Evolutionary conservation across 2,113 vertebrate genomes (phyloP).

Genomic region (Dryoscopus gambensis): DNA sequence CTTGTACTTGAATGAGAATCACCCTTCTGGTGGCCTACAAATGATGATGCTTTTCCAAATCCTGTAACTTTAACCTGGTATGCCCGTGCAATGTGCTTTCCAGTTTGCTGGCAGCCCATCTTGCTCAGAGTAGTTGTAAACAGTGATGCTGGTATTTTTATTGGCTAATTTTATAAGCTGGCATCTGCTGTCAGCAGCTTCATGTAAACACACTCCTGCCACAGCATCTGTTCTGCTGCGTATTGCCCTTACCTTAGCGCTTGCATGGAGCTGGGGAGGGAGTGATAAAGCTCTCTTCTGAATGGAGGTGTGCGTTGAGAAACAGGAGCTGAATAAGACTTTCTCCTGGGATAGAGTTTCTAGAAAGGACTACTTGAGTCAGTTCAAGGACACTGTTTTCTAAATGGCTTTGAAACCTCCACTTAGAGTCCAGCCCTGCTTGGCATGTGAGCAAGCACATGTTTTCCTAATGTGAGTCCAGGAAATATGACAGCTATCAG

Average conservation of each 20-base stretch:
- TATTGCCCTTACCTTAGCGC: slow-evolving; percentile 44
- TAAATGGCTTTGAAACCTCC: background rate
- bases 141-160: slow-evolving; percentile 51
- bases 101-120: background rate
- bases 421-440: background rate
- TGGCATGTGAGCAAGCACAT: background rate
- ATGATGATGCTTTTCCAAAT: background rate
- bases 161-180: slow-evolving; percentile 57
- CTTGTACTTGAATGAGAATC: background rate
- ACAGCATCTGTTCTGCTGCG: slow-evolving; percentile 67
- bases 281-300: slow-evolving; percentile 30
- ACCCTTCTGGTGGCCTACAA: background rate
- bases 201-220: slow-evolving; percentile 68
- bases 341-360: background rate
- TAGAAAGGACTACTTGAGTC: background rate
- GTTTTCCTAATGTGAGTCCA: background rate
- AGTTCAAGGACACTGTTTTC: background rate
- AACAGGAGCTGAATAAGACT: background rate
- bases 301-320: slow-evolving; percentile 32
- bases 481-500: background rate
- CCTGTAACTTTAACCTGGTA: background rate
- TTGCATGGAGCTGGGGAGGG: slow-evolving; percentile 13
- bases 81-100: background rate
- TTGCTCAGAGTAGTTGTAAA: slow-evolving; percentile 49
- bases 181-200: slow-evolving; percentile 68